Evolutionary conservation across 2,888 invertebrate species (phyloP).

Genomic region (Dendrolimus pini): DNA sequence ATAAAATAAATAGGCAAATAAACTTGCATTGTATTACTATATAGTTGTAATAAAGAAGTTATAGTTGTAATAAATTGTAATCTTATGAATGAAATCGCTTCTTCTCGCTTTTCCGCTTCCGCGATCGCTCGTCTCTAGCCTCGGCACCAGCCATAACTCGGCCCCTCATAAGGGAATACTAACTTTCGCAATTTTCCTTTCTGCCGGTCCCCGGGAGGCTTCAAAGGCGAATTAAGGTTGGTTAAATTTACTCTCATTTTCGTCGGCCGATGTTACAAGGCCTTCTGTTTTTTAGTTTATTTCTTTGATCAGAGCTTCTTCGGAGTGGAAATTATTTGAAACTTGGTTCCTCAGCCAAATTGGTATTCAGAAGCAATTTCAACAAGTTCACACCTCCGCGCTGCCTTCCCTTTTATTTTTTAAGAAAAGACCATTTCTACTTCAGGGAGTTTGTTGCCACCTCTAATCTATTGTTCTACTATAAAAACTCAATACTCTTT

Average conservation of each 20-base stretch:
- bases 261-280: constrained; percentile 30
- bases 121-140: constrained; percentile 14
- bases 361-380: constrained; percentile 65
- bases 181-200: constrained; percentile 73
- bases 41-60: no score
- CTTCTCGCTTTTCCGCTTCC: constrained; percentile 4
- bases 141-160: constrained; percentile 46
- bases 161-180: constrained; percentile 60
- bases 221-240: constrained; percentile 72
- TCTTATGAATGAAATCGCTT: no score
- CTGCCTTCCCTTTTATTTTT: neutral
- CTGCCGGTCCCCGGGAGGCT: constrained; percentile 46
- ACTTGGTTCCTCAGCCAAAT: constrained; percentile 53
- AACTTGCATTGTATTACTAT: no score
- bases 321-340: constrained; percentile 69
- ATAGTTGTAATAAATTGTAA: no score
- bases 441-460: neutral
- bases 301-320: constrained; percentile 68
- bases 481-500: neutral
- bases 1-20: no score
- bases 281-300: constrained; percentile 69
- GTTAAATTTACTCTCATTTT: constrained; percentile 71
- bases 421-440: neutral
- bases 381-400: constrained; percentile 55
- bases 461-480: neutral